Evolutionary conservation across 92 coral and sea anemone genomes (phyloP).

Genomic region (Palythoa grandiflora): DNA sequence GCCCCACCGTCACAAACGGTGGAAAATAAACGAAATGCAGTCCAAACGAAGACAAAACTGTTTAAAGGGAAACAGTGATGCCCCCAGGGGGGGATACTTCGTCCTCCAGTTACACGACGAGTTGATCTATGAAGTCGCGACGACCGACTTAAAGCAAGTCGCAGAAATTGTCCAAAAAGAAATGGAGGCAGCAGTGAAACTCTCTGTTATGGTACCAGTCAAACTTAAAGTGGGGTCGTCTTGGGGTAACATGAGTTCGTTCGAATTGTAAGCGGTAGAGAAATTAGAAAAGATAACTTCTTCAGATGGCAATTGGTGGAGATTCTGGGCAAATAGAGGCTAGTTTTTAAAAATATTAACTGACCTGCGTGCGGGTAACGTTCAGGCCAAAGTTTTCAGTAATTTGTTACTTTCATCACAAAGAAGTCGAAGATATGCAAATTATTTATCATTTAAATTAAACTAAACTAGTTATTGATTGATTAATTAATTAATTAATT

Average conservation of each 20-base stretch:
- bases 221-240: conserved; percentile 97
- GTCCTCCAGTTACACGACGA: conserved; percentile 97
- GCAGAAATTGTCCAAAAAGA: conserved; percentile 84
- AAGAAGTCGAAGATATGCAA: too few relatives aligned
- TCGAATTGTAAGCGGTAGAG: conserved; percentile 67
- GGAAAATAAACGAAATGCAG: conserved; percentile 24
- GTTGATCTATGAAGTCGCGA: conserved; percentile 86
- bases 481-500: too few relatives aligned
- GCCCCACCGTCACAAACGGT: conserved; percentile 78
- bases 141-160: conserved; percentile 76
- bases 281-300: background rate
- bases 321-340: background rate
- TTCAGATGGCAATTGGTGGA: background rate
- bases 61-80: conserved; percentile 56
- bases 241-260: conserved; percentile 91
- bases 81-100: conserved; percentile 82
- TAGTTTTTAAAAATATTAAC: background rate
- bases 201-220: conserved; percentile 87
- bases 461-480: too few relatives aligned
- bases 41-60: conserved; percentile 56
- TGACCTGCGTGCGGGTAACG: background rate
- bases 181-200: conserved; percentile 92
- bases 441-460: too few relatives aligned
- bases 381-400: too few relatives aligned
- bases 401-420: too few relatives aligned